A percentile compares a stretch with the other conserved stretches of the same genome.
phyloP scores from a whole-genome alignment of 2,113 vertebrate species.

The Dasyurus viverrinus region DNA sequence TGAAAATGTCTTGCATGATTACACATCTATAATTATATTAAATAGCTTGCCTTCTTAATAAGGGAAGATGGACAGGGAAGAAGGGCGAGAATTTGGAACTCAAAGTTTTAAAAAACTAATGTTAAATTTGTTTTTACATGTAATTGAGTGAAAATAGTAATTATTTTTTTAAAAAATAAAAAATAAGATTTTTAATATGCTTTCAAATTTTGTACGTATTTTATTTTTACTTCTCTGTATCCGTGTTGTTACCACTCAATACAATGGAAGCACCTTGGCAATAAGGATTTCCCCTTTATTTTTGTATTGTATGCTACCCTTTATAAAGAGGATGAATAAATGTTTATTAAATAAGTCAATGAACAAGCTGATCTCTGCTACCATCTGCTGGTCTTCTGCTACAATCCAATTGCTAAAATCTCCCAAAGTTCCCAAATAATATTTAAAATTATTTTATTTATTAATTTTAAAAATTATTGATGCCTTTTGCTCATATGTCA shows the following conservation, averaged over 20 bases:
- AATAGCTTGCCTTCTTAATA: no score
- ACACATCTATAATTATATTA: no score
- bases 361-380: background rate
- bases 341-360: background rate
- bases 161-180: no score
- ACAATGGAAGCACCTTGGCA: background rate
- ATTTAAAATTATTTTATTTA: background rate
- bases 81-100: no score
- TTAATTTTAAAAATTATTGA: background rate
- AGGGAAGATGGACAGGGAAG: no score
- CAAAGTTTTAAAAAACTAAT: no score
- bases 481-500: background rate
- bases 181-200: background rate
- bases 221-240: background rate
- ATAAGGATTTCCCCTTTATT: background rate
- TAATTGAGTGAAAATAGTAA: no score
- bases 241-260: background rate
- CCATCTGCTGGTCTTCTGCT: background rate
- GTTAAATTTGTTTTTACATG: no score
- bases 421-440: background rate
- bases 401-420: background rate
- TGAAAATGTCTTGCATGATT: no score
- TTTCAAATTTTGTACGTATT: background rate
- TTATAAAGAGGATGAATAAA: background rate
- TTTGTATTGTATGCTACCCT: background rate